phyloP scores from a whole-genome alignment of 53 echinoderm and acorn worm genomes.

The Apostichopus leukothele region DNA sequence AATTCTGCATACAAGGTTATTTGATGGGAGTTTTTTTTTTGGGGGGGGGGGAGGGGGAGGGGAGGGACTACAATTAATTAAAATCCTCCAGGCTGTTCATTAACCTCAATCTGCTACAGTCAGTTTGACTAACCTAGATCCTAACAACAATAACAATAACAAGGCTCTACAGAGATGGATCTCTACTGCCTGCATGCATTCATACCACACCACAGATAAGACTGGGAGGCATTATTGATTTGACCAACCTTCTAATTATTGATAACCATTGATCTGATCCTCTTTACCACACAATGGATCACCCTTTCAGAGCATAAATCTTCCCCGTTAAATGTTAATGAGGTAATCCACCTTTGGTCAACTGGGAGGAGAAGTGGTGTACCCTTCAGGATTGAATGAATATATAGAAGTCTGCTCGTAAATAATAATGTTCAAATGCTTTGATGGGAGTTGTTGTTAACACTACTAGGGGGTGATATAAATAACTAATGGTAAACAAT shows the following conservation, averaged over 20 bases:
- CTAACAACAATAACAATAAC: background rate
- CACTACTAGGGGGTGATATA: background rate
- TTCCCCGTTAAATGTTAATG: slow-evolving; percentile 30
- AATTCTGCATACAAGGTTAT: too few species aligned
- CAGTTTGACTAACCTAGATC: background rate
- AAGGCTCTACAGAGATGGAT: background rate
- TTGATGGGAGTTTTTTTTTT: too few species aligned
- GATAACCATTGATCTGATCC: slow-evolving; percentile 31
- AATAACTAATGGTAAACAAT: too few species aligned
- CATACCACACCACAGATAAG: background rate
- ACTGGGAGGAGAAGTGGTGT: background rate
- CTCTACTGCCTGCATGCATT: background rate
- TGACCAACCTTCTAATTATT: slow-evolving; percentile 19
- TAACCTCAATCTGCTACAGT: slow-evolving; percentile 10
- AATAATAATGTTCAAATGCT: background rate
- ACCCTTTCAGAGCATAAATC: background rate
- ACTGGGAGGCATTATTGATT: slow-evolving; percentile 12
- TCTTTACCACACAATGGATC: background rate
- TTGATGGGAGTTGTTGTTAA: background rate
- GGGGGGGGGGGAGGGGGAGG: too few species aligned
- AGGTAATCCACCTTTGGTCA: background rate
- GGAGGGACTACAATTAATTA: too few species aligned
- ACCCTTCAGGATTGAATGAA: background rate
- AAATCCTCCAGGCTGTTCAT: background rate
- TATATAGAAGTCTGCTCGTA: background rate